These are phyloP conservation scores for Ancistrus triradiatus DNA, from an alignment of 2,113 vertebrate genomes.

Conservation along the genomic window DNA sequence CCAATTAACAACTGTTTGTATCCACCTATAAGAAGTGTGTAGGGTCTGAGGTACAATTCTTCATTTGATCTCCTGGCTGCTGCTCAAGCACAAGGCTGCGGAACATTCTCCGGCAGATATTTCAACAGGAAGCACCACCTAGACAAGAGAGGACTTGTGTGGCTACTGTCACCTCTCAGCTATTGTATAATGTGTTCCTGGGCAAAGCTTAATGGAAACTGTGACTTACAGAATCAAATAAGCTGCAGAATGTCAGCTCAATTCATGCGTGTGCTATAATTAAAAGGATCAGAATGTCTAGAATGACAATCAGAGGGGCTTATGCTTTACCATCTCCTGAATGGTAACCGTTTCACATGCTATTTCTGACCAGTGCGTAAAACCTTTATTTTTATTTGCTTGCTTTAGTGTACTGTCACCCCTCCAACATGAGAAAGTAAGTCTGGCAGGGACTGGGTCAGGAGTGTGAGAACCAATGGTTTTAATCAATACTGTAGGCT, in stretches of 20 bases:
- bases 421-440: too few species aligned
- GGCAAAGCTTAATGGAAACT: slow-evolving; percentile 58
- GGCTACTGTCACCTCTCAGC: slow-evolving; percentile 24
- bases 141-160: slow-evolving; percentile 58
- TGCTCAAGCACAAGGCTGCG: not conserved
- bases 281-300: too few species aligned
- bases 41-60: slow-evolving; percentile 7
- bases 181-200: slow-evolving; percentile 57
- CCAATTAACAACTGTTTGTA: not conserved
- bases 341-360: too few species aligned
- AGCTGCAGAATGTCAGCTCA: not conserved
- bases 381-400: too few species aligned
- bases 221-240: slow-evolving; percentile 38
- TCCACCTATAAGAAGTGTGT: not conserved
- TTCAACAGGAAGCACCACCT: slow-evolving; percentile 21
- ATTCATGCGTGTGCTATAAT: not conserved
- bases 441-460: too few species aligned
- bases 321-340: too few species aligned
- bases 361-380: too few species aligned
- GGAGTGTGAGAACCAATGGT: not conserved
- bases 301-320: not conserved
- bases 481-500: slow-evolving; percentile 1
- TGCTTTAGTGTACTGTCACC: too few species aligned
- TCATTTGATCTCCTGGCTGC: slow-evolving; percentile 4
- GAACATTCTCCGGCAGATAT: slow-evolving; percentile 21